A percentile compares a stretch with the other conserved stretches of the same genome.
phyloP scores from a whole-genome alignment of 2,113 vertebrate genomes.

The Atrichornis clamosus region DNA sequence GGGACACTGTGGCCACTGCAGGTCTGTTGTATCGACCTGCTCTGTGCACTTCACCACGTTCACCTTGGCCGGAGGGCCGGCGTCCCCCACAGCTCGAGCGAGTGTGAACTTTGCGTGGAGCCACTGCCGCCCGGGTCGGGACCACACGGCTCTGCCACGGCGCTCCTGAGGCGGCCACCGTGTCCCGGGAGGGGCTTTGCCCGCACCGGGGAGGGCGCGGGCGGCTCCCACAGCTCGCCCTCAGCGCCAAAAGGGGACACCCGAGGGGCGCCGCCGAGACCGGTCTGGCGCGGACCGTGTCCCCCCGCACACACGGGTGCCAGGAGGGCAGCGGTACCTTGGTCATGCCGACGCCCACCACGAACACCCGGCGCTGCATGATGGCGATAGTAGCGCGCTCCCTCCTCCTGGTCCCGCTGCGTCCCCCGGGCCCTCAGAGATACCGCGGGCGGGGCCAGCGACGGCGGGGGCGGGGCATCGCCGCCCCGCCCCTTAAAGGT shows the following conservation, averaged over 20 bases:
- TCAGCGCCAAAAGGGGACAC: not conserved
- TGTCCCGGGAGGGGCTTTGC: not conserved
- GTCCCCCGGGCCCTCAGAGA: not conserved
- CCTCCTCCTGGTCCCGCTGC: rapidly evolving
- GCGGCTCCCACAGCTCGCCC: not conserved
- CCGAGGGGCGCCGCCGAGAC: not conserved
- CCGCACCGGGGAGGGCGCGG: too few relatives aligned
- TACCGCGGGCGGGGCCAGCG: not conserved
- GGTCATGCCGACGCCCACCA: slow-evolving; percentile 97
- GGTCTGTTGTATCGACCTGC: rapidly evolving
- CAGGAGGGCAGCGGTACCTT: slow-evolving; percentile 78
- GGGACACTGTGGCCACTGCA: rapidly evolving
- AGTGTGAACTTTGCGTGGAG: not conserved
- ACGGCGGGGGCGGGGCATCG: rapidly evolving
- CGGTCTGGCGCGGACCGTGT: not conserved
- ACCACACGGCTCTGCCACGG: rapidly evolving
- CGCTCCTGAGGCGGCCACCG: rapidly evolving
- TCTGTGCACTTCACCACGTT: rapidly evolving
- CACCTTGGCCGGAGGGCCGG: not conserved
- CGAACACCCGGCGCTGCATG: slow-evolving; percentile 75
- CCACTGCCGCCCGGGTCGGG: not conserved
- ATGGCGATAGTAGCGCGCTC: rapidly evolving
- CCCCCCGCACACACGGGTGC: not conserved
- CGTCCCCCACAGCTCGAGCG: rapidly evolving
- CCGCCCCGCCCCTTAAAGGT: not conserved